These are phyloP conservation scores for Oncopeltus fasciatus DNA, from an alignment of 1,140 invertebrate species.

Conservation along the genomic window DNA sequence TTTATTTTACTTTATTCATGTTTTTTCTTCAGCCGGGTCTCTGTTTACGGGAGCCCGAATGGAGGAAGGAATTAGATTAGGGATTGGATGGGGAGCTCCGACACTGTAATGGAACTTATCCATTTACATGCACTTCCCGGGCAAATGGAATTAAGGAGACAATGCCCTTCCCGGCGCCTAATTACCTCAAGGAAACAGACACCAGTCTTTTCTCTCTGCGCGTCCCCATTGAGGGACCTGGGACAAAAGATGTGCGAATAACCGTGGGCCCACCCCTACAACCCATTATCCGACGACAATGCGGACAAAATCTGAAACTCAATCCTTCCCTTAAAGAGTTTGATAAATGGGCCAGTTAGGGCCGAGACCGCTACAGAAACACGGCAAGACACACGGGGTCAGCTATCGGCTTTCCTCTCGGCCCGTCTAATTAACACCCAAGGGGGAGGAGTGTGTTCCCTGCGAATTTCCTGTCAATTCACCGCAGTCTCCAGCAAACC, in stretches of 20 bases:
- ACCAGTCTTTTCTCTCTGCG: not conserved
- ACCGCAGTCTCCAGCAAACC: too few species aligned
- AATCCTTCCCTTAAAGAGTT: not conserved
- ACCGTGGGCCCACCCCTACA: not conserved
- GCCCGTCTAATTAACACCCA: not conserved
- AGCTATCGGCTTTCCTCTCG: not conserved
- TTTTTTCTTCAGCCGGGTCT: not conserved
- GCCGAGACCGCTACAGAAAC: not conserved
- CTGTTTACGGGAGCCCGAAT: not conserved
- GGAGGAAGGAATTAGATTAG: conserved; percentile 2
- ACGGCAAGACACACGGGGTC: too few species aligned
- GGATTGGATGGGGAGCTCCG: conserved; percentile 1
- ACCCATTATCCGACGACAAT: not conserved
- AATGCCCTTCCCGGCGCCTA: conserved; percentile 11
- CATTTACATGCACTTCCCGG: conserved; percentile 20
- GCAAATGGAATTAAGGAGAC: conserved; percentile 16
- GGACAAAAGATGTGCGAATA: conserved; percentile 8
- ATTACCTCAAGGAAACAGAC: conserved; percentile 3
- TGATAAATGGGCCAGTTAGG: not conserved
- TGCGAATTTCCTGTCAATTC: too few species aligned
- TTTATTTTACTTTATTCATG: too few species aligned
- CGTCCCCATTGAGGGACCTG: not conserved
- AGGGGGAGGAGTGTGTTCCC: too few species aligned
- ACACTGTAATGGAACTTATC: conserved; percentile 23
- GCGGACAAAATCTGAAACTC: conserved; percentile 1